phyloP scores from a whole-genome alignment of 35 echinoderm and acorn worm genomes.

The Apostichopus japonicus region DNA sequence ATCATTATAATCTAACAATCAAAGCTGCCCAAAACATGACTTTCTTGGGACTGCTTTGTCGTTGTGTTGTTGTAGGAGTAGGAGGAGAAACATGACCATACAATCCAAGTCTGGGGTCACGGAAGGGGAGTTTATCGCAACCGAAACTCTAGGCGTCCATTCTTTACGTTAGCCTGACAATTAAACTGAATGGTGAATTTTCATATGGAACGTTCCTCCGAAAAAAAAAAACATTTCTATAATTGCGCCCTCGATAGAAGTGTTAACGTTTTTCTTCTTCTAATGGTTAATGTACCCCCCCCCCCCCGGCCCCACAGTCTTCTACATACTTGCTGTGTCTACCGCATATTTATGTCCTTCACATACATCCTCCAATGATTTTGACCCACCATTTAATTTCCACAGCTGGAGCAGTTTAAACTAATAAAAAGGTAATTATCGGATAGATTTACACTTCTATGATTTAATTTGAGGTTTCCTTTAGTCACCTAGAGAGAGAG shows the following conservation, averaged over 20 bases:
- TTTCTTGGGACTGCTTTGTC: too few species aligned
- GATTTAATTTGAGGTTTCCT: neutral
- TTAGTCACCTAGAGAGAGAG: neutral
- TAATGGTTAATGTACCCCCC: neutral
- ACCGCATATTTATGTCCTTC: neutral
- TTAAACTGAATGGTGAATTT: too few species aligned
- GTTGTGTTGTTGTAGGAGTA: too few species aligned
- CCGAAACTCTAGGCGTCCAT: too few species aligned
- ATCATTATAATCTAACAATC: too few species aligned
- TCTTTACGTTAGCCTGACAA: too few species aligned
- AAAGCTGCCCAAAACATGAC: too few species aligned
- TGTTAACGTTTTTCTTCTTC: neutral
- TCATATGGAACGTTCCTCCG: too few species aligned
- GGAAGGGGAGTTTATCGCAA: too few species aligned
- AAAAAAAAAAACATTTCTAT: neutral
- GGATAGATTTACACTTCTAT: neutral
- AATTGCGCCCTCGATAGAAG: neutral
- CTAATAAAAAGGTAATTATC: conserved; percentile 5
- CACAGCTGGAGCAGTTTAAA: neutral
- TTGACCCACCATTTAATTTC: neutral
- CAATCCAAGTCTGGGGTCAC: too few species aligned
- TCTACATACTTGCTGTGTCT: neutral
- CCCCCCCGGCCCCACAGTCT: too few species aligned
- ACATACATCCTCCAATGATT: neutral
- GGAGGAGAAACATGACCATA: too few species aligned